Conservation (phyloP, 2,113 vertebrate species). For the Pseudopodoces humilis region DNA sequence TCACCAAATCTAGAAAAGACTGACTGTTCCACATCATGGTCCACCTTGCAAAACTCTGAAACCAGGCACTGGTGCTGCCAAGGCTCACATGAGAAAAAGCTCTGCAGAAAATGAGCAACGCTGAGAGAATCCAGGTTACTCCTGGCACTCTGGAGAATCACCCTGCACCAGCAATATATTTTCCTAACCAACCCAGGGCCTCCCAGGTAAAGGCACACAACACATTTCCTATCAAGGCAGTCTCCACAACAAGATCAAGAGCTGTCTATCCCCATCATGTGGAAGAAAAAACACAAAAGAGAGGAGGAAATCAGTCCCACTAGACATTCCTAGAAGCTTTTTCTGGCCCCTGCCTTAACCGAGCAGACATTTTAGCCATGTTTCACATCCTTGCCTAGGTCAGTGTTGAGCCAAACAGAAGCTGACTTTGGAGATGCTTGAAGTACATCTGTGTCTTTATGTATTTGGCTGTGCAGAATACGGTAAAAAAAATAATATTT, state of each 20-base stretch:
- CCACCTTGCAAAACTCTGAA: neutral
- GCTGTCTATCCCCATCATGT: neutral
- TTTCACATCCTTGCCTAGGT: conserved; percentile 22
- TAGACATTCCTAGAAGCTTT: conserved; percentile 45
- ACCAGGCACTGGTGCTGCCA: neutral
- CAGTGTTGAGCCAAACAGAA: conserved; percentile 49
- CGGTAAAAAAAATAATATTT: neutral
- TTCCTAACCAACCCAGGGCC: neutral
- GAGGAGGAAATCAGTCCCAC: neutral
- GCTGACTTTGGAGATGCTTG: conserved; percentile 49
- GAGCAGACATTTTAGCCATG: neutral
- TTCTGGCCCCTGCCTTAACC: conserved; percentile 33
- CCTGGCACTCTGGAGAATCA: neutral
- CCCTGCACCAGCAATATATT: fast-evolving
- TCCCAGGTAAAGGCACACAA: neutral
- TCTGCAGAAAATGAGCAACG: neutral
- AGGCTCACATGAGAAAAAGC: neutral
- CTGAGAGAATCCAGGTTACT: neutral
- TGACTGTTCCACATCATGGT: neutral
- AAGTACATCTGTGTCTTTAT: conserved; percentile 8
- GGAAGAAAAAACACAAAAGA: neutral
- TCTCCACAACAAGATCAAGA: neutral
- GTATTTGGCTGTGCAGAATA: neutral
- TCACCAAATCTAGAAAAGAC: neutral
- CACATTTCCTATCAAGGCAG: neutral